phyloP scores from a whole-genome alignment of 2,888 invertebrate genomes.

The Eupithecia vulgata region DNA sequence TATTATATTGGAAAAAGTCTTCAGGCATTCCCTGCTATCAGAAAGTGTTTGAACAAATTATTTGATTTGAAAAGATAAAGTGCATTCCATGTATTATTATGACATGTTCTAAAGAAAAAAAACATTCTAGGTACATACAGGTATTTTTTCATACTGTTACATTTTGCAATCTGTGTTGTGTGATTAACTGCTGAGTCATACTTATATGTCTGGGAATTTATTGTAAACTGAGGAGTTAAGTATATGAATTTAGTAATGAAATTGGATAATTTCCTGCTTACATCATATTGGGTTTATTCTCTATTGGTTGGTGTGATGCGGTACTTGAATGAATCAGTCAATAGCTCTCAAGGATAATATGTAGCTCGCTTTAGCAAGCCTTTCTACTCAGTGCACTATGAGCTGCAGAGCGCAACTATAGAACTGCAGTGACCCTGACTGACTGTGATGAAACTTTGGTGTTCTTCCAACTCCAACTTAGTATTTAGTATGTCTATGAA shows the following conservation, averaged over 20 bases:
- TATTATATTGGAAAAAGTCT: background rate
- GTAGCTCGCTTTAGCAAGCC: no score
- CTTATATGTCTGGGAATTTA: background rate
- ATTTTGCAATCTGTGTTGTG: conserved; percentile 3
- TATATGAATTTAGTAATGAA: background rate
- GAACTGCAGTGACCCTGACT: no score
- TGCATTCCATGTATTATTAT: background rate
- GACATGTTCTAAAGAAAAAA: background rate
- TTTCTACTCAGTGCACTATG: no score
- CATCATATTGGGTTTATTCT: background rate
- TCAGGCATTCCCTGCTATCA: background rate
- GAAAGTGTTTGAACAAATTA: conserved; percentile 17
- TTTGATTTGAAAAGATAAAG: conserved; percentile 26
- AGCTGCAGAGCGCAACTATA: no score
- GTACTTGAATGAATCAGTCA: no score
- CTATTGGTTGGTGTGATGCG: no score
- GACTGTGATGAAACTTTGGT: no score
- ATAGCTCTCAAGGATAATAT: no score
- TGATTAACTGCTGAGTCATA: conserved; percentile 6
- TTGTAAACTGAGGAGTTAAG: background rate
- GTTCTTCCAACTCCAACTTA: no score
- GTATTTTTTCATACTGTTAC: conserved; percentile 11
- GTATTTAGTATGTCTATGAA: no score
- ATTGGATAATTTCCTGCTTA: background rate
- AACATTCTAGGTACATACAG: background rate